phyloP scores from a whole-genome alignment of 1,140 invertebrate species.

The Palaemon carinicauda region DNA sequence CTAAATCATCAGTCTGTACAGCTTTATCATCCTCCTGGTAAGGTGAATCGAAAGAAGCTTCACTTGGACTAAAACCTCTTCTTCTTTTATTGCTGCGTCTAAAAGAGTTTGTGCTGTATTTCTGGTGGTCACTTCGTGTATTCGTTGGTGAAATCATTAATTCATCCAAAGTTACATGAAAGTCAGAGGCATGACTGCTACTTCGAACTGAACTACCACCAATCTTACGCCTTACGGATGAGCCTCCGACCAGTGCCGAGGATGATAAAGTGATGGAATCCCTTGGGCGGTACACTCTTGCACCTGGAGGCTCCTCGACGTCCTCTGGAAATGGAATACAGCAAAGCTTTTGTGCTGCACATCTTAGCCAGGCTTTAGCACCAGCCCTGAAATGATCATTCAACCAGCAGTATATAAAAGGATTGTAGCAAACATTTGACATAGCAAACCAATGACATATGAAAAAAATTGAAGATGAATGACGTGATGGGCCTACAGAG shows the following conservation, averaged over 20 bases:
- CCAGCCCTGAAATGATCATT: conserved; percentile 67
- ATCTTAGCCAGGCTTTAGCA: conserved; percentile 47
- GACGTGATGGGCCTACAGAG: conserved; percentile 59
- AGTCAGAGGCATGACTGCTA: neutral
- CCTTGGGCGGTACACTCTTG: neutral
- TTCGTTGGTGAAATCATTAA: neutral
- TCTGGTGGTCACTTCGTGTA: too few species aligned
- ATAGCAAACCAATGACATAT: conserved; percentile 68
- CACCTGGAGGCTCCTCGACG: conserved; percentile 3
- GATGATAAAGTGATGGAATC: conserved; percentile 14
- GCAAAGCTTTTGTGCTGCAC: conserved; percentile 9
- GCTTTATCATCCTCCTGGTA: too few species aligned
- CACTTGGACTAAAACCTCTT: too few species aligned
- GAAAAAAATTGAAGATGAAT: conserved; percentile 64
- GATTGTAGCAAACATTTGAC: conserved; percentile 69
- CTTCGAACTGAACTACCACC: neutral
- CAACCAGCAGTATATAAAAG: conserved; percentile 69
- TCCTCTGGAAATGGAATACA: neutral
- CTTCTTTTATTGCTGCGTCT: too few species aligned
- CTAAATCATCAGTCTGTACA: too few species aligned
- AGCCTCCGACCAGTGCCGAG: neutral
- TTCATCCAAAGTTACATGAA: conserved; percentile 1
- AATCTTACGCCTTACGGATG: neutral
- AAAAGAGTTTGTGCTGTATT: too few species aligned
- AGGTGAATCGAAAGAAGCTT: too few species aligned